These are phyloP conservation scores for Mizuhopecten yessoensis DNA, from an alignment of 1,140 invertebrate species.

Conservation along the genomic window DNA sequence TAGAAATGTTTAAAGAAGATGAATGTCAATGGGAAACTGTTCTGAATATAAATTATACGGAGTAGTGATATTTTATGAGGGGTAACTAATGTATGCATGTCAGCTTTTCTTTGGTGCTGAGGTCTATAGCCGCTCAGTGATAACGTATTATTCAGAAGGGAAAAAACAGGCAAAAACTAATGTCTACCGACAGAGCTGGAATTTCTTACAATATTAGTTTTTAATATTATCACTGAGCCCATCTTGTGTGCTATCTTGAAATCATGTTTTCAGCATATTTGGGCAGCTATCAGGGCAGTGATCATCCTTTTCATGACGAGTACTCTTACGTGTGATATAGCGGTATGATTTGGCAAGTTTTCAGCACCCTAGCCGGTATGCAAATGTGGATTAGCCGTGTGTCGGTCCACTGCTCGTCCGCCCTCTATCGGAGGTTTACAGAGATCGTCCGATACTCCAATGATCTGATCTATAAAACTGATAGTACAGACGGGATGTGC, in stretches of 20 bases:
- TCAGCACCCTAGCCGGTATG: neutral
- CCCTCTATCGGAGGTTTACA: neutral
- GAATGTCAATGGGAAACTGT: constrained; percentile 14
- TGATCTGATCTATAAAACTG: constrained; percentile 30
- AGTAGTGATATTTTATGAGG: neutral
- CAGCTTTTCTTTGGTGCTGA: neutral
- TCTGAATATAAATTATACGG: constrained; percentile 14
- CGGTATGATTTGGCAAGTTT: constrained; percentile 32
- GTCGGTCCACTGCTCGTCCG: neutral
- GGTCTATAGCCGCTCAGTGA: neutral
- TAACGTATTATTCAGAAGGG: neutral
- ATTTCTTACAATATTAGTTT: constrained; percentile 40
- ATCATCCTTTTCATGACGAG: neutral
- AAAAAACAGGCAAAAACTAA: constrained; percentile 5
- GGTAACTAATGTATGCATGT: constrained; percentile 34
- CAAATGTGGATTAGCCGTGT: constrained; percentile 25
- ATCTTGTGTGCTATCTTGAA: constrained; percentile 30
- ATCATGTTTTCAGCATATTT: constrained; percentile 39
- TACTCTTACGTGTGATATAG: constrained; percentile 21
- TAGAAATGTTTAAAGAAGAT: neutral
- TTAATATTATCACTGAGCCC: neutral
- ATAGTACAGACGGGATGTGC: neutral
- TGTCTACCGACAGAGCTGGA: neutral
- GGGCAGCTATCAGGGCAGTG: neutral
- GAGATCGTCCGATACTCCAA: neutral